Conservation (phyloP, 2,113 vertebrate genomes). For the Phalacrocorax carbo region DNA sequence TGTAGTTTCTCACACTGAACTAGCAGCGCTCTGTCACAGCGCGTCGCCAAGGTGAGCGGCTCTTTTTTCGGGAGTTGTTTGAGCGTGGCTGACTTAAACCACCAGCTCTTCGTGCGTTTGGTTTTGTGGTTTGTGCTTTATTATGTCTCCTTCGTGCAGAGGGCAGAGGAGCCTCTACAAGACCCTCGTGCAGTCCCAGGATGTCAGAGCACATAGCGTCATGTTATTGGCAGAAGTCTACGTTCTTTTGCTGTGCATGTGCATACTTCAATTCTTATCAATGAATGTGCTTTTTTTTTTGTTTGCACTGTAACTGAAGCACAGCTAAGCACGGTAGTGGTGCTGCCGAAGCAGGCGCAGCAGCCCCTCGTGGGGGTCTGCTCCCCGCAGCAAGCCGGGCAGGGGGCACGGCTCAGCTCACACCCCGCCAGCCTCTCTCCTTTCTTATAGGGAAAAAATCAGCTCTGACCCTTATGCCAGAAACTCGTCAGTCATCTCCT, state of each 20-base stretch:
- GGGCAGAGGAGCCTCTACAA: neutral
- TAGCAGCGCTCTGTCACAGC: neutral
- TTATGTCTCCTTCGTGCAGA: neutral
- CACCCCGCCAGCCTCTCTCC: neutral
- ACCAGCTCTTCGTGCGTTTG: neutral
- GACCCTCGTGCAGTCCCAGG: neutral
- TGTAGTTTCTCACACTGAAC: rapidly evolving
- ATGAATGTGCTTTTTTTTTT: neutral
- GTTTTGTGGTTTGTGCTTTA: neutral
- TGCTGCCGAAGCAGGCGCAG: neutral
- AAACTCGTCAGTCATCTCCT: rapidly evolving
- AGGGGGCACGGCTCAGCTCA: rapidly evolving
- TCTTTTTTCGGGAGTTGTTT: neutral
- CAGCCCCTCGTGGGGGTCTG: neutral
- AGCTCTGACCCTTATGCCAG: neutral
- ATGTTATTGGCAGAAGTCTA: neutral
- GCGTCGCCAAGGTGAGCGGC: neutral
- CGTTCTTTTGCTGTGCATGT: neutral
- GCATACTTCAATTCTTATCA: neutral
- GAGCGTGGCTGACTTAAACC: neutral
- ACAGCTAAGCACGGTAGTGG: neutral
- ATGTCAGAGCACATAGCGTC: neutral
- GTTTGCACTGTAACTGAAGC: neutral
- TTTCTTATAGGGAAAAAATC: neutral
- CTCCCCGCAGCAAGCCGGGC: rapidly evolving